Base-by-base conservation (phyloP, 1,140 invertebrate species). In the Periplaneta americana region DNA sequence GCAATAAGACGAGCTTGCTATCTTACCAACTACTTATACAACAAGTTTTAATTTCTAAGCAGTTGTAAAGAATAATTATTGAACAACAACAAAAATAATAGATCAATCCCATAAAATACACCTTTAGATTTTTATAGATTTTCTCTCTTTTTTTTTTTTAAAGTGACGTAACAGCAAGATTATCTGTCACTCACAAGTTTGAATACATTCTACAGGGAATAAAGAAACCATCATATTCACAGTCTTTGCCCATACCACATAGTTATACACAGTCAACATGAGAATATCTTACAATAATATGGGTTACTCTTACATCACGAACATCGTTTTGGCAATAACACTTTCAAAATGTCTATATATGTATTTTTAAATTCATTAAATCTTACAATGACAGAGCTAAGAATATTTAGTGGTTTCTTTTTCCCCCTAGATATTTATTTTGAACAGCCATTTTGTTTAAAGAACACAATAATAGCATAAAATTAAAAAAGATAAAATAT, bases 41-140 rank as follows among this genome's bases (percentile, higher is more conserved):
- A 74, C 66, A 28, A 33, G 17, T 35, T 80, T 34, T 34, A 74
- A 80, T 80, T 80, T 33, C 33, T 80, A 80, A 80, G 48, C 79
- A 80, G 31, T 75, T 80, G 79, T 78, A 78, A 78, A 78, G 77
- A 39, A 78, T 78, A 28, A 36, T 78, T 36, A 37, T 22, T 4
- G n/a, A 36, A 78, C 77, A 80, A 78, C 77, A 80, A 80, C 79
- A 80, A 80, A 28, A 80, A 80, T 34, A 80, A 80, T 80, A 80
- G 57, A 66, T 82, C 75, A 66, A 82, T 82, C 81, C 81, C 81
- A 82, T 78, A 82, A 82, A 78, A 78, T 82, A 82, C 75, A 77
- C 57, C 35, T 82, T 37, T 48, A 78, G 66, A 77, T 78, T 57
- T 82, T 28, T 82, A 37, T 81, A 74, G 74, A 35, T 81, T 34